Conservation (phyloP, 1,140 invertebrate species). For the Bradysia coprophila region DNA sequence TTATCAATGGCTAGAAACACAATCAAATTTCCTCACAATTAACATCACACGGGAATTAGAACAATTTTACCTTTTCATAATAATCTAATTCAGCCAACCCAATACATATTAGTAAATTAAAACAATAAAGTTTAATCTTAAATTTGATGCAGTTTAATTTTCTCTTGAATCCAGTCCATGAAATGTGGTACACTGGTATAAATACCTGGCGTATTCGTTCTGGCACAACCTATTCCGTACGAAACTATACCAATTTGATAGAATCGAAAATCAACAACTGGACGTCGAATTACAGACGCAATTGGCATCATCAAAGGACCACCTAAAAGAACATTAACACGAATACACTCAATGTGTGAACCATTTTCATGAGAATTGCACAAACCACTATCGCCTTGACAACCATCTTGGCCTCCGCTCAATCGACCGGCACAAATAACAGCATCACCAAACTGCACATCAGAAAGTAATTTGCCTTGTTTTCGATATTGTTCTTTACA, state of each 20-base stretch:
- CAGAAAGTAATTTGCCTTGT: slow-evolving; percentile 35
- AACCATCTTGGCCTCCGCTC: slow-evolving; percentile 57
- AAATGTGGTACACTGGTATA: slow-evolving; percentile 44
- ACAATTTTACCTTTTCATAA: too few relatives aligned
- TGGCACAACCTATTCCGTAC: slow-evolving; percentile 46
- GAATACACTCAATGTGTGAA: too few relatives aligned
- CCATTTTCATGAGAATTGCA: too few relatives aligned
- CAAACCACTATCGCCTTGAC: slow-evolving; percentile 70
- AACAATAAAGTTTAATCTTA: not conserved
- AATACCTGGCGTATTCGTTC: slow-evolving; percentile 43
- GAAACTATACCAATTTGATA: slow-evolving; percentile 42
- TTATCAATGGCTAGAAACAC: too few relatives aligned
- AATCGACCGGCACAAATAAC: slow-evolving; percentile 59
- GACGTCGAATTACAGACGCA: too few relatives aligned
- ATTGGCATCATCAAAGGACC: not conserved
- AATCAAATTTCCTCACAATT: too few relatives aligned
- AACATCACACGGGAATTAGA: too few relatives aligned
- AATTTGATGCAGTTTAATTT: too few relatives aligned
- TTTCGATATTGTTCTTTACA: slow-evolving; percentile 39
- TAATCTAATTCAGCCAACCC: too few relatives aligned
- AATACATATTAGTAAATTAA: not conserved
- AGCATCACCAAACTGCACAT: slow-evolving; percentile 27
- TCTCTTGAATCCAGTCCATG: slow-evolving; percentile 25
- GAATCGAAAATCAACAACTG: not conserved
- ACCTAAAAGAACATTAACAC: too few relatives aligned